phyloP scores from a whole-genome alignment of 2,888 invertebrate genomes.

The Dinocampus coccinellae region DNA sequence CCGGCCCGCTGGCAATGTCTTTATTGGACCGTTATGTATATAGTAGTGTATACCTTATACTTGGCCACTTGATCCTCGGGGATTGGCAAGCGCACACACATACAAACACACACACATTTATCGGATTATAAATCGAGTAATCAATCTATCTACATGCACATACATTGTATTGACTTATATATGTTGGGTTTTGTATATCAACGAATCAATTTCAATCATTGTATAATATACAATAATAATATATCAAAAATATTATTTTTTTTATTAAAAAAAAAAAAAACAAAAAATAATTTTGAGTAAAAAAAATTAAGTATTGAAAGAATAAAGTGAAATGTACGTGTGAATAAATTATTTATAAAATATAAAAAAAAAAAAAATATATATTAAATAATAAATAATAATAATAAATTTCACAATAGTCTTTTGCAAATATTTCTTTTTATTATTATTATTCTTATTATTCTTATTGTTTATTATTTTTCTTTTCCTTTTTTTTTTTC shows the following conservation, averaged over 20 bases:
- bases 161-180: conserved; percentile 3
- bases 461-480: too few species aligned
- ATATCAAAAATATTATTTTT: neutral
- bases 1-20: conserved; percentile 35
- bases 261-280: neutral
- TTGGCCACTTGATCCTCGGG: conserved; percentile 35
- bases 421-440: too few species aligned
- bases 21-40: conserved; percentile 36
- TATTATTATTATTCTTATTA: too few species aligned
- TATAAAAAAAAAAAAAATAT: too few species aligned
- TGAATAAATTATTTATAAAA: too few species aligned
- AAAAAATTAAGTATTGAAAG: neutral
- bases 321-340: neutral
- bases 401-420: neutral
- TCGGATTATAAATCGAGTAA: conserved; percentile 34
- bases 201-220: conserved; percentile 1
- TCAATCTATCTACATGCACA: neutral
- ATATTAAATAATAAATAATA: too few species aligned
- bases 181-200: conserved; percentile 29
- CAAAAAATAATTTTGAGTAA: neutral
- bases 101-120: conserved; percentile 25
- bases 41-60: conserved; percentile 8
- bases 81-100: conserved; percentile 27
- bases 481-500: neutral
- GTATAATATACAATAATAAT: too few species aligned